These are phyloP conservation scores for Ceyx margarethae DNA, from an alignment of 2,113 vertebrate genomes.

Conservation along the genomic window DNA sequence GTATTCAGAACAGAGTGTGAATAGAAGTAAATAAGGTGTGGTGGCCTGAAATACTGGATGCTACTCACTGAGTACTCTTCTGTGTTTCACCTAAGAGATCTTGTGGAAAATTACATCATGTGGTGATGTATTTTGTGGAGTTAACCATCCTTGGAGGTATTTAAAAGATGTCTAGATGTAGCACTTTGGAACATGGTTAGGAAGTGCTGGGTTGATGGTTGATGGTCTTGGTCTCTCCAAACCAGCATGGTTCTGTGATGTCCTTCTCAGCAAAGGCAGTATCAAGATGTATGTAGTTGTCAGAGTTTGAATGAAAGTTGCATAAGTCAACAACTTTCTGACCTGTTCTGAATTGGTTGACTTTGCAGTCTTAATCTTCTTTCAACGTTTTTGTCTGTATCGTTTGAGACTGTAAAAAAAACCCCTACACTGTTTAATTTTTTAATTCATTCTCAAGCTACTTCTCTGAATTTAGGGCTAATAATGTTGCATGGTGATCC, in stretches of 20 bases:
- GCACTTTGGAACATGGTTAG: neutral
- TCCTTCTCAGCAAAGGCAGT: neutral
- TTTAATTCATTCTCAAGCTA: neutral
- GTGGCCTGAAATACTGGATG: neutral
- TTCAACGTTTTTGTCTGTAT: neutral
- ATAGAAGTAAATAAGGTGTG: neutral
- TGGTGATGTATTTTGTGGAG: neutral
- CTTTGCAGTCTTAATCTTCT: neutral
- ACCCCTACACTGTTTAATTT: rapidly evolving
- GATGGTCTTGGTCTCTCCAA: neutral
- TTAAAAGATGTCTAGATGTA: neutral
- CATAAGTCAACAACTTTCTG: rapidly evolving
- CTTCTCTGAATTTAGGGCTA: neutral
- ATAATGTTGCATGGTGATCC: neutral
- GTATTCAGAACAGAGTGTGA: neutral
- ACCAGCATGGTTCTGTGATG: neutral
- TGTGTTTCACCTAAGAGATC: neutral
- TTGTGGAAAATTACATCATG: neutral
- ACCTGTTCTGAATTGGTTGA: neutral
- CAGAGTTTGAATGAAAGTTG: neutral
- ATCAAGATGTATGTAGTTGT: neutral
- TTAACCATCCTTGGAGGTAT: neutral
- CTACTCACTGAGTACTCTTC: neutral
- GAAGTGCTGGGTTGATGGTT: neutral
- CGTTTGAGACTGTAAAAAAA: neutral